Evolutionary conservation across 2,797 vertebrate species (phyloP).

Genomic region (Clarias fuscus): DNA sequence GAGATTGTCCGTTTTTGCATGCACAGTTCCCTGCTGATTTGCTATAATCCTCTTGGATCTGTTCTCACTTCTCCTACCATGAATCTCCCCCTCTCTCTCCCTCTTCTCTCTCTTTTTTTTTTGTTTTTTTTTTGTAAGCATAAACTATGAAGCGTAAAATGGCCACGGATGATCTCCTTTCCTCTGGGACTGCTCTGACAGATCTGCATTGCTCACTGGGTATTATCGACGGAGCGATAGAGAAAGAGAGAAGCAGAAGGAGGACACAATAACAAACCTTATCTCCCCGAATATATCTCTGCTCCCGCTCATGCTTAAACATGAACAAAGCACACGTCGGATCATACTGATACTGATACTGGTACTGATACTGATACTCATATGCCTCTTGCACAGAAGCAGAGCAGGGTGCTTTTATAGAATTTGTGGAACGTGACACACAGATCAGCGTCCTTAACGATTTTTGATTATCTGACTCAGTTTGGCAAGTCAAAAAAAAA

Average conservation of each 20-base stretch:
- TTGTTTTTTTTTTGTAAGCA: neutral
- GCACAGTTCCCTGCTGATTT: constrained; percentile 32
- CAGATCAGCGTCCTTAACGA: neutral
- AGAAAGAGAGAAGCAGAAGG: constrained; percentile 1
- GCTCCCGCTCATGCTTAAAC: neutral
- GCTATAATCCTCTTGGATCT: constrained; percentile 51
- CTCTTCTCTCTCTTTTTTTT: neutral
- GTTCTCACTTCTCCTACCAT: constrained; percentile 21
- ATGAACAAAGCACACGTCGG: neutral
- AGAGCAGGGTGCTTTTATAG: neutral
- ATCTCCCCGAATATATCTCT: neutral
- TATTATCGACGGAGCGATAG: constrained; percentile 1
- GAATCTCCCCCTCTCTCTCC: neutral
- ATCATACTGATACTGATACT: neutral
- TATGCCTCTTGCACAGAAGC: neutral
- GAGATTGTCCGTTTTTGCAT: constrained; percentile 47
- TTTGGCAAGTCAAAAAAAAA: neutral
- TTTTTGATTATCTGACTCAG: no score
- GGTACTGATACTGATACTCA: neutral
- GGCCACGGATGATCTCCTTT: constrained; percentile 31
- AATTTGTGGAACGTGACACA: neutral
- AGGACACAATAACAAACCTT: neutral
- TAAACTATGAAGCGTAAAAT: constrained; percentile 49
- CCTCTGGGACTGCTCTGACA: constrained; percentile 39
- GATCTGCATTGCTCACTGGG: constrained; percentile 21